A percentile compares a stretch with the other conserved stretches of the same genome.
Conservation (phyloP, 2,888 invertebrate genomes). For the Parasteatoda lunata region DNA sequence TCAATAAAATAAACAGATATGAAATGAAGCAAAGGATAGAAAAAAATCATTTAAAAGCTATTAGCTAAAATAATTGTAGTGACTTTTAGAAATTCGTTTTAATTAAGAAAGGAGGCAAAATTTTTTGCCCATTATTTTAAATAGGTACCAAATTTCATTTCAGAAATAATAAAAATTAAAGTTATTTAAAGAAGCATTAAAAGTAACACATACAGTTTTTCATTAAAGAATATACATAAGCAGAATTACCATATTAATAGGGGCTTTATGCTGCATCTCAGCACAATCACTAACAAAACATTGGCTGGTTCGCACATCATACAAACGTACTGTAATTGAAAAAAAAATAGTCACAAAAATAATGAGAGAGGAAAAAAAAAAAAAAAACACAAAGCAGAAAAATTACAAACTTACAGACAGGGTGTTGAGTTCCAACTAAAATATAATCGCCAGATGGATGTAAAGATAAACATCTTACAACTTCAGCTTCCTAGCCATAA, state of each 20-base stretch:
- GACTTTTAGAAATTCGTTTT: no score
- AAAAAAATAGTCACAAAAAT: background rate
- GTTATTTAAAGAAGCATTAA: background rate
- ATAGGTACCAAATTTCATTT: no score
- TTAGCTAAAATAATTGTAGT: no score
- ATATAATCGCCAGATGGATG: constrained; percentile 97
- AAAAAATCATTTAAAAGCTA: no score
- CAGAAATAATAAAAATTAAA: no score
- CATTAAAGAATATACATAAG: background rate
- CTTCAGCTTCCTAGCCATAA: constrained; percentile 86
- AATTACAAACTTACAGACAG: constrained; percentile 75
- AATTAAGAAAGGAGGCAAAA: no score
- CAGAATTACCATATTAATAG: constrained; percentile 74
- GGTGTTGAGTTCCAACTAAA: constrained; percentile 93
- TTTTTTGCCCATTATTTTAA: no score
- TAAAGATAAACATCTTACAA: constrained; percentile 91
- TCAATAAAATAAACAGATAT: no score
- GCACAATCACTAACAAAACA: constrained; percentile 96
- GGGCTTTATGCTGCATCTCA: constrained; percentile 76
- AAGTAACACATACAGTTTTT: background rate
- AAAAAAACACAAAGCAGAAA: background rate
- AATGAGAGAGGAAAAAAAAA: background rate
- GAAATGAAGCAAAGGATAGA: no score
- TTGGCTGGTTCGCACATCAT: constrained; percentile 95
- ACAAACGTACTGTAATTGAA: constrained; percentile 81